Evolutionary conservation across 2,113 vertebrate genomes (phyloP).

Genomic region (Bambusicola thoracicus): DNA sequence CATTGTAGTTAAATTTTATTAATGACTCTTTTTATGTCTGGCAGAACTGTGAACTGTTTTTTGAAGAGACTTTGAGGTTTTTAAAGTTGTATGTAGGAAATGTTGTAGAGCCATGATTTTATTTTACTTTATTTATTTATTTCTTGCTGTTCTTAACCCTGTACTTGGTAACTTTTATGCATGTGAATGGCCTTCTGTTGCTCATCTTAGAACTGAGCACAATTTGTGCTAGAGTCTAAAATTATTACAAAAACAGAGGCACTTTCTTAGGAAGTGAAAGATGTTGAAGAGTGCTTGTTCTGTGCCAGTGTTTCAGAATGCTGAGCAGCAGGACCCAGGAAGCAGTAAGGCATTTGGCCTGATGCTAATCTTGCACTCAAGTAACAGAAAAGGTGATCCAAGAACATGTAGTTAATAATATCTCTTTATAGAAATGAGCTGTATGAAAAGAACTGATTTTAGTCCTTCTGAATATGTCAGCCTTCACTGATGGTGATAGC

Average conservation of each 20-base stretch:
- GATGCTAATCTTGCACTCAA: background rate
- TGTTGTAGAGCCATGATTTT: background rate
- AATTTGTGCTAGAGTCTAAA: background rate
- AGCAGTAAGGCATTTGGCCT: conserved; percentile 12
- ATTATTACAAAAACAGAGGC: background rate
- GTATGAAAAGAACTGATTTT: background rate
- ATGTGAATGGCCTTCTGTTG: background rate
- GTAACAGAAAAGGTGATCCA: conserved; percentile 18
- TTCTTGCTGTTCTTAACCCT: background rate
- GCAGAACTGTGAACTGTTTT: background rate
- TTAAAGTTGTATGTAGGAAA: background rate
- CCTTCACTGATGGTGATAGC: background rate
- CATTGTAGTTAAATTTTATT: background rate
- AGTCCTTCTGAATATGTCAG: background rate
- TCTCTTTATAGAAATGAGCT: conserved; percentile 10
- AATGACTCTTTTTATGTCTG: background rate
- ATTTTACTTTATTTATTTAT: too few relatives aligned
- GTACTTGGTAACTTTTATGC: background rate
- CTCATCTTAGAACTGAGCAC: background rate
- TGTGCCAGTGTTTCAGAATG: conserved; percentile 10
- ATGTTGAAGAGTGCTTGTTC: background rate
- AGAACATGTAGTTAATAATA: conserved; percentile 22
- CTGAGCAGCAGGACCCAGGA: conserved; percentile 45
- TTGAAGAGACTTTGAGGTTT: background rate
- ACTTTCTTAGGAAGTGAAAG: background rate